Base-by-base conservation (phyloP, 1,140 invertebrate genomes). In the Nasonia vitripennis region DNA sequence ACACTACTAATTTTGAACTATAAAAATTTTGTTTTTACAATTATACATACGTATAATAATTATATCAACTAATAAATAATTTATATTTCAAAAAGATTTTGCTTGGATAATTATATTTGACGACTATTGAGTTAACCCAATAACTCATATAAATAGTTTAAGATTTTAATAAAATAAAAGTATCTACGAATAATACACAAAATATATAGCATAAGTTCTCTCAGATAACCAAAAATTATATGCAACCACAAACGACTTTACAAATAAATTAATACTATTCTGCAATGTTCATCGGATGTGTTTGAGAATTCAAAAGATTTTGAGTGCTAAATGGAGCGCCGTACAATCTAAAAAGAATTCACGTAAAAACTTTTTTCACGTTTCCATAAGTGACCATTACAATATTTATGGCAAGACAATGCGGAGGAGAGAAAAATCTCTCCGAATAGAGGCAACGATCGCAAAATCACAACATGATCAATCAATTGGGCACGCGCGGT, bases 1-100 rank as follows among this genome's bases (percentile, higher is more conserved):
- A 20, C 77, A 85, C n/a, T 68, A 81, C 84, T 85, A 81, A 85
- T 85, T 85, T 85, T 83, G 80, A 86, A 86, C 75, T 86, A 62
- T 79, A 34, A 62, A 55, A 82, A 82, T 81, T 51, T 67, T 77
- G n/a, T 81, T 78, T 51, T 78, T 81, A 81, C 55, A 86, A 78
- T 67, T 51, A 85, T 81, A 85, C 73, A 85, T 85, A 27, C 27
- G 12, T 71, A 80, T 27, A 74, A 84, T 77, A 70, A 78, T 71
- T 81, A n/a, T 85, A 73, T 41, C 23, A 48, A 81, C 78, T 85
- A 85, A 80, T 80, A 68, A 48, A 80, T 84, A 73, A 74, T 34
- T 73, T 74, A 81, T 45, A 62, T 7, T 62, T 62, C 55, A 62
- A n/a, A n/a, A n/a, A 62, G 17, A 62, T 20, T 62, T 20, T 62